phyloP scores from a whole-genome alignment of 2,888 invertebrate species.

The Lithophane ornitopus region DNA sequence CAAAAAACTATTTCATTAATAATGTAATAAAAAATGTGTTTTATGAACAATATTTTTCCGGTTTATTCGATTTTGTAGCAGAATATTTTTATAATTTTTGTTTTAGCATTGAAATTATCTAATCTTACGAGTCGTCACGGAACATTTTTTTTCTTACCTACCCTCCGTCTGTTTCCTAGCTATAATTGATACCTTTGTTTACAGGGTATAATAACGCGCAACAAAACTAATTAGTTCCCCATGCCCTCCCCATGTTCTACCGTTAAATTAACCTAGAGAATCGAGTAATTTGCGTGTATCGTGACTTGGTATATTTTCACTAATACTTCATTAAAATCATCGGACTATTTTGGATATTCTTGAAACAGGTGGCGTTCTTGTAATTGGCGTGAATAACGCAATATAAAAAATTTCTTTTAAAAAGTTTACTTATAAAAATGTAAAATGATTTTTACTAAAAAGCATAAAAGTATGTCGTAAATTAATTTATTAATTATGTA shows the following conservation, averaged over 20 bases:
- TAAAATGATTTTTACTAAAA: background rate
- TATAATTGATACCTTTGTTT: conserved; percentile 68
- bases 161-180: background rate
- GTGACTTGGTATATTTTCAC: conserved; percentile 57
- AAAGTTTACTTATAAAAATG: background rate
- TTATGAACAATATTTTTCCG: conserved; percentile 45
- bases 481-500: background rate
- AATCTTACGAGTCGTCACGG: background rate
- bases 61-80: conserved; percentile 30
- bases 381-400: conserved; percentile 14
- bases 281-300: conserved; percentile 57
- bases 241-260: conserved; percentile 43
- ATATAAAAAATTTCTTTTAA: background rate
- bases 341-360: conserved; percentile 12
- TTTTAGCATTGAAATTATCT: conserved; percentile 10
- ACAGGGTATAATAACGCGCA: conserved; percentile 65
- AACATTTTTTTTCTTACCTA: background rate
- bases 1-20: conserved; percentile 52
- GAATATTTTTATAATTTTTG: conserved; percentile 14
- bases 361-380: background rate
- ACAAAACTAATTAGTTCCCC: conserved; percentile 70
- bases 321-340: conserved; percentile 23
- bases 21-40: conserved; percentile 46
- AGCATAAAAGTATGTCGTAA: background rate
- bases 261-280: conserved; percentile 72